Base-by-base conservation (phyloP, 1,140 invertebrate genomes). In the Drosophila suzukii region DNA sequence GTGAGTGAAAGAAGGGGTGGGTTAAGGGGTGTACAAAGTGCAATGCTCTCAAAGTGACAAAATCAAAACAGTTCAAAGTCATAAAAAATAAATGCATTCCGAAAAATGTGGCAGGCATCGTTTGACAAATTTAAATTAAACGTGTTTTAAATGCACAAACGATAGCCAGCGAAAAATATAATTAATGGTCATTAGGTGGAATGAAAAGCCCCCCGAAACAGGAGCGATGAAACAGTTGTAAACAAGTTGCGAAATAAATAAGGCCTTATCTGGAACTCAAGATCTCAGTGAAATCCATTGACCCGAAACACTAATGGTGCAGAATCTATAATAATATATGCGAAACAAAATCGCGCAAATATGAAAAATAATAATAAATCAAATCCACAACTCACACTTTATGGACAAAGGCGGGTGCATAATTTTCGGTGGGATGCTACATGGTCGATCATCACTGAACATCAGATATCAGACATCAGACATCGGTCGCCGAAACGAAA, bases 121-220 rank as follows among this genome's bases (percentile, higher is more conserved):
- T 78, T 82, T 82, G 70, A 88, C 62, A 88, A 83, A 86, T 86
- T 83, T 67, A 61, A 86, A 86, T 86, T 88, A 86, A 88, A 88
- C 83, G 83, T 83, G 84, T 86, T 88, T 86, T 57, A 73, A 88
- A 83, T 89, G 62, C 84, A 83, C 60, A 88, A 86, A 49, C 72
- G 46, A 51, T 66, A 62, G 59, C 70, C 59, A 47, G 6, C 43
- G 27, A 75, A 34, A 81, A 60, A 63, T 46, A 75, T 73, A 83
- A 88, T 88, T 79, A 70, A 86, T 88, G 77, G 59, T 4, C 54
- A 17, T 50, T 54, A 62, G 75, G 73, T 50, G 24, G 41, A 68
- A 49, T 62, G 71, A 56, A 76, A 68, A 61, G 43, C 39, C 53
- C 39, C 53, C 53, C 59, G 8, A 13, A 67, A 70, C 62, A 55